These are phyloP conservation scores for Drosophila subsilvestris DNA, from an alignment of 2,888 invertebrate genomes.

Conservation along the genomic window DNA sequence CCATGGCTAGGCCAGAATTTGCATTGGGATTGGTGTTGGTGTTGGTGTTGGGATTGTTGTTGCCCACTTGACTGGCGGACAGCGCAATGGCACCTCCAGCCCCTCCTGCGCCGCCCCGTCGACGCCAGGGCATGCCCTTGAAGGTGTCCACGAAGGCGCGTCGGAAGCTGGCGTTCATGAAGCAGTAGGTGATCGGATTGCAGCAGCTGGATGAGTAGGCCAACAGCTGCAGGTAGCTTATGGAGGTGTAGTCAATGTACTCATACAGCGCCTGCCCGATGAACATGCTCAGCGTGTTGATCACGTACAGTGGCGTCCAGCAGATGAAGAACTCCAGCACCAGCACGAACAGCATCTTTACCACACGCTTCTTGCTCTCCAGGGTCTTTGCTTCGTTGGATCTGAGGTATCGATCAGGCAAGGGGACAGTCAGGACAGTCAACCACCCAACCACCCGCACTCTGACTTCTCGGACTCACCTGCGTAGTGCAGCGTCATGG, in stretches of 20 bases:
- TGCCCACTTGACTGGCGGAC: constrained; percentile 56
- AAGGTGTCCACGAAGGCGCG: constrained; percentile 86
- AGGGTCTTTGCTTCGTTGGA: constrained; percentile 68
- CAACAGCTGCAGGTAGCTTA: constrained; percentile 90
- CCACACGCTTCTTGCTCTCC: constrained; percentile 85
- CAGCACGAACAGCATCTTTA: constrained; percentile 94
- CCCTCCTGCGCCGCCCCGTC: constrained; percentile 10
- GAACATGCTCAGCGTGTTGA: constrained; percentile 90
- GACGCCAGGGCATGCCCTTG: constrained; percentile 63
- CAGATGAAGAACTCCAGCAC: constrained; percentile 96
- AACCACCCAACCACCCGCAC: neutral
- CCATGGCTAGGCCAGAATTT: constrained; percentile 48
- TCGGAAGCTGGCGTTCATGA: constrained; percentile 95
- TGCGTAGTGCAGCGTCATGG: constrained; percentile 66
- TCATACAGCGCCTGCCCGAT: constrained; percentile 89
- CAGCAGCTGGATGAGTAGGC: constrained; percentile 93
- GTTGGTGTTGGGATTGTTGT: constrained; percentile 11
- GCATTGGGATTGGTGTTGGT: constrained; percentile 4
- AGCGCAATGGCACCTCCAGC: constrained; percentile 9
- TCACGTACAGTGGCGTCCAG: constrained; percentile 94
- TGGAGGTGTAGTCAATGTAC: constrained; percentile 89
- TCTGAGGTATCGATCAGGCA: constrained; percentile 15
- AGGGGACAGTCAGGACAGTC: no score
- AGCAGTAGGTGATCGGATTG: constrained; percentile 96
- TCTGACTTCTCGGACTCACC: constrained; percentile 45